A percentile compares a stretch with the other conserved stretches of the same genome.
Conservation (phyloP, 1,140 invertebrate genomes). For the Pemphigus obesinymphae region DNA sequence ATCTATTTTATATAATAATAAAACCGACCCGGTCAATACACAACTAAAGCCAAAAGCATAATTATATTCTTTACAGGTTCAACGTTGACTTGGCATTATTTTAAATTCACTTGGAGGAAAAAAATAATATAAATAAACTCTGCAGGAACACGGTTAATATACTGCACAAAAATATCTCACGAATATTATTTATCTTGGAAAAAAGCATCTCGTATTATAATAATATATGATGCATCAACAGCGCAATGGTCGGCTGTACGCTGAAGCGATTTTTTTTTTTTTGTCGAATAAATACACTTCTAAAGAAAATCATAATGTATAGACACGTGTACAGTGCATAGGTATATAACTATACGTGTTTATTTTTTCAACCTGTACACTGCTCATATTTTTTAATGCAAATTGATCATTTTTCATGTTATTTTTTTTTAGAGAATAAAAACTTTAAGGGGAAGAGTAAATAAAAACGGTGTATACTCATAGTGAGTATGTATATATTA, state of each 20-base stretch:
- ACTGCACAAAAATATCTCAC: background rate
- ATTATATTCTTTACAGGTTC: too few species aligned
- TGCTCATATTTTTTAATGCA: background rate
- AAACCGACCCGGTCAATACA: too few species aligned
- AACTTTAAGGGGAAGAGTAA: too few species aligned
- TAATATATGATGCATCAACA: background rate
- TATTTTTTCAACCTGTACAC: background rate
- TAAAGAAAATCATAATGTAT: constrained; percentile 4
- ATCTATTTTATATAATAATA: too few species aligned
- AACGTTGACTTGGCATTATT: too few species aligned
- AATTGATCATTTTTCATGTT: background rate
- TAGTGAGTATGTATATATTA: too few species aligned
- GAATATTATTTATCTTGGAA: background rate
- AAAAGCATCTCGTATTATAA: background rate
- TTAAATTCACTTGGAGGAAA: too few species aligned
- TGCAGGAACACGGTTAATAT: background rate
- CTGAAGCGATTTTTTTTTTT: background rate
- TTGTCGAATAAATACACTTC: background rate
- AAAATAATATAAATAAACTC: too few species aligned
- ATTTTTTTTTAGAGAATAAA: background rate
- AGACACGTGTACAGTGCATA: background rate
- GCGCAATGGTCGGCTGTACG: background rate
- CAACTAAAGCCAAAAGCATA: too few species aligned
- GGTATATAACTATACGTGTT: background rate
- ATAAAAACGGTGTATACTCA: too few species aligned